Evolutionary conservation across 2,888 invertebrate species (phyloP).

Genomic region (Scotopteryx bipunctaria): DNA sequence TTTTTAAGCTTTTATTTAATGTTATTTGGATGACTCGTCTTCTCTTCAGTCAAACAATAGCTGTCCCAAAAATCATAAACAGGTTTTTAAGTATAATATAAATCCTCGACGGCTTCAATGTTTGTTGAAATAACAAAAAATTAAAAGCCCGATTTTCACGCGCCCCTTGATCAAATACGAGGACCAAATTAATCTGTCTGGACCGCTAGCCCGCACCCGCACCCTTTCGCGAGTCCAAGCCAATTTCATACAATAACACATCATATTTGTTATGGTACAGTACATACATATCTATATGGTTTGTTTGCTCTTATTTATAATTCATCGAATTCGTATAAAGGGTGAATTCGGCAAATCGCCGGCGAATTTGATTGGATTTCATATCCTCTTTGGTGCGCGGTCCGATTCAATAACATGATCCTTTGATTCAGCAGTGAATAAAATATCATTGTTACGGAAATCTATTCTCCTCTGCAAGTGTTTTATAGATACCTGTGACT

Average conservation of each 20-base stretch:
- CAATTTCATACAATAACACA: slow-evolving; percentile 75
- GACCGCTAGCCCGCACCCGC: slow-evolving; percentile 34
- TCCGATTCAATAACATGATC: slow-evolving; percentile 48
- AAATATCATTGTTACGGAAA: slow-evolving; percentile 15
- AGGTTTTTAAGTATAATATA: slow-evolving; percentile 23
- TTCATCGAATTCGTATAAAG: slow-evolving; percentile 60
- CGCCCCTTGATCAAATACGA: slow-evolving; percentile 48
- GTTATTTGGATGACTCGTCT: too few species aligned
- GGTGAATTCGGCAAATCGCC: slow-evolving; percentile 53
- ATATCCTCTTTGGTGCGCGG: slow-evolving; percentile 48
- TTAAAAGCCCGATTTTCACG: slow-evolving; percentile 35
- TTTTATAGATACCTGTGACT: slow-evolving; percentile 17
- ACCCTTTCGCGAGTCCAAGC: slow-evolving; percentile 50
- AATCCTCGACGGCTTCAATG: slow-evolving; percentile 24
- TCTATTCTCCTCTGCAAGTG: slow-evolving; percentile 8
- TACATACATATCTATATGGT: slow-evolving; percentile 55
- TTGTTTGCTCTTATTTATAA: slow-evolving; percentile 66
- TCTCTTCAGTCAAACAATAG: slow-evolving; percentile 5
- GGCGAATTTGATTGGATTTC: slow-evolving; percentile 69
- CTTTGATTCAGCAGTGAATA: slow-evolving; percentile 40
- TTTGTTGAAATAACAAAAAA: slow-evolving; percentile 36
- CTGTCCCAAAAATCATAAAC: slow-evolving; percentile 1
- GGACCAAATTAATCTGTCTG: slow-evolving; percentile 63
- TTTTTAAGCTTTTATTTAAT: too few species aligned
- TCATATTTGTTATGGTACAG: slow-evolving; percentile 59